Conservation (phyloP, 2,888 invertebrate species). For the Lycia hirtaria region DNA sequence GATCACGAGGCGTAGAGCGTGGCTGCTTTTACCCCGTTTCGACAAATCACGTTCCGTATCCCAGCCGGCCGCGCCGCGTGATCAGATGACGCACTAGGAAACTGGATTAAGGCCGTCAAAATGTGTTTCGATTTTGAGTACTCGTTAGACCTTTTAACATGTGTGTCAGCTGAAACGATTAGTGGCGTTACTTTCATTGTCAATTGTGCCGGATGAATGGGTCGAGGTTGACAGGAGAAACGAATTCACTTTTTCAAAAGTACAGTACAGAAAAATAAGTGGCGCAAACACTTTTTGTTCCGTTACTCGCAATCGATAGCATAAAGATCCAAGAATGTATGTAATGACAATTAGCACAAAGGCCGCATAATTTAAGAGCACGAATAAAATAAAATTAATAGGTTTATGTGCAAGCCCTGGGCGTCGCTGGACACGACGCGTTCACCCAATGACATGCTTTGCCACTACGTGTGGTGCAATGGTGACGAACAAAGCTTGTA, state of each 20-base stretch:
- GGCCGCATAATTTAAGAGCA: slow-evolving; percentile 9
- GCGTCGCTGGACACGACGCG: slow-evolving; percentile 31
- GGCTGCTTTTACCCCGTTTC: slow-evolving; percentile 56
- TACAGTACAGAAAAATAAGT: slow-evolving; percentile 7
- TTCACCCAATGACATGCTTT: slow-evolving; percentile 47
- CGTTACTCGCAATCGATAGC: slow-evolving; percentile 15
- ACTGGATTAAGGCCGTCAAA: slow-evolving; percentile 37
- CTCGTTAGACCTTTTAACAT: slow-evolving; percentile 22
- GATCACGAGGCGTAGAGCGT: slow-evolving; percentile 58
- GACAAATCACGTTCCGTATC: slow-evolving; percentile 56
- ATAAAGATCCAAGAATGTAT: slow-evolving; percentile 11
- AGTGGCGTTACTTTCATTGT: slow-evolving; percentile 30
- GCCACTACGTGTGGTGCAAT: slow-evolving; percentile 14
- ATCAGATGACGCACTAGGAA: slow-evolving; percentile 53
- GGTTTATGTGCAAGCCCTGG: slow-evolving; percentile 32
- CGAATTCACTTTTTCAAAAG: slow-evolving; percentile 25
- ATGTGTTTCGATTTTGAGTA: slow-evolving; percentile 21
- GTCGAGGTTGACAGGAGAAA: slow-evolving; percentile 24
- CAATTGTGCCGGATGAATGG: slow-evolving; percentile 20
- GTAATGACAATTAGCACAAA: slow-evolving; percentile 16
- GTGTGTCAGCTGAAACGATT: slow-evolving; percentile 27
- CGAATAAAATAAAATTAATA: slow-evolving; percentile 36
- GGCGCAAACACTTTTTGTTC: slow-evolving; percentile 8
- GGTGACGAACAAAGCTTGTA: slow-evolving; percentile 31
- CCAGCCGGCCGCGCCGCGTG: slow-evolving; percentile 49